Evolutionary conservation across 92 coral and sea anemone genomes (phyloP), one percentile per base, ranked within the genome.

Genomic region (Meandrina meandrites): DNA sequence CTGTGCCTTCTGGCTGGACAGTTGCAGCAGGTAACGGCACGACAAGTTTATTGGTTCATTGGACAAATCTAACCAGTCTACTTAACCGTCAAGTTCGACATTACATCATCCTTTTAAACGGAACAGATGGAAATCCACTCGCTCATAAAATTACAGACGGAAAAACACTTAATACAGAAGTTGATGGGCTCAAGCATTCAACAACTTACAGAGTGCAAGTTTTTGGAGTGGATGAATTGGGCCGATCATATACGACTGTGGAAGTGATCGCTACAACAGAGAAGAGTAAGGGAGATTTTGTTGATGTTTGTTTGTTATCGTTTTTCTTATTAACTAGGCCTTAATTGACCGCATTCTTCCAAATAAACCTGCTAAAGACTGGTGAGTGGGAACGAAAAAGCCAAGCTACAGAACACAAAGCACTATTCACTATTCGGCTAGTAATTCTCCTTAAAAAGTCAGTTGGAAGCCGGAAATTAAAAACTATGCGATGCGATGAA

Each of bases 191-290:
- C 19, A 4, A 3, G 2, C 78, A 30, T 27, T 82, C 67, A 50
- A 21, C 76, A 68, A 68, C 18, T 30, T 82, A 82, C 19, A 18
- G 22, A 40, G 77, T 69, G 21, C 18, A 47, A 28, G 86, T 82
- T 9, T 48, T 82, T 34, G 86, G 86, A 16, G 36, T 82, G 24
- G 86, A 68, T 18, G 47, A 31, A 22, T 19, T 21, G 5, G 86
- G 78, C 14, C 58, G 66, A 14, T 45, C 47, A 4, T 68, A 82
- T 64, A 82, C 16, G 32, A 82, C 76, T 16, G 11, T 30, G 14
- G 47, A n/a, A 64, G 45, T 19, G 27, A 22, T 19, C 17, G 40
- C 78, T 9, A 30, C 27, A 35, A 82, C 64, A 2, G 17, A 27
- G 18, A 82, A 82, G 5, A 19, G 76, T 68, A 45, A 47, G 62